A percentile compares a stretch with the other conserved stretches of the same genome.
Evolutionary conservation across 2,113 vertebrate species (phyloP).

Genomic region (Catharus bicknelli): DNA sequence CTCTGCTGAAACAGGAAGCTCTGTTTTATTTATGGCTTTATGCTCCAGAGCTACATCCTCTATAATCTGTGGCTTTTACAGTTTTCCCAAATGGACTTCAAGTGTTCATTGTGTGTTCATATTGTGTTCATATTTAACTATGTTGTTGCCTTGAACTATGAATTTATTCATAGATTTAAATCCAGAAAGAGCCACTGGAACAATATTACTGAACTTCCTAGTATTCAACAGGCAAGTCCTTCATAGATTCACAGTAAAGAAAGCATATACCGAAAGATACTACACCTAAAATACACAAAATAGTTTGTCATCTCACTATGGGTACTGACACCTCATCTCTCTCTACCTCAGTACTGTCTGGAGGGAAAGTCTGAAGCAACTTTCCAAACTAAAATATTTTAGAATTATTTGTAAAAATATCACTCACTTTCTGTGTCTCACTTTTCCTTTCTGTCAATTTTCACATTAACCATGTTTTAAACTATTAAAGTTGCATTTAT

Average conservation of each 20-base stretch:
- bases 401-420: background rate
- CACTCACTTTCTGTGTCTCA: background rate
- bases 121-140: background rate
- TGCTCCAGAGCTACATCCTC: background rate
- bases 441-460: background rate
- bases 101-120: background rate
- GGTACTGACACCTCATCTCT: background rate
- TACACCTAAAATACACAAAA: background rate
- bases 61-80: background rate
- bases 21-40: background rate
- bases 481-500: background rate
- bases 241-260: background rate
- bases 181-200: background rate
- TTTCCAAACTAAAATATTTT: background rate
- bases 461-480: background rate
- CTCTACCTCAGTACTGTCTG: background rate
- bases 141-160: background rate
- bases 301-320: background rate
- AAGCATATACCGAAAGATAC: background rate
- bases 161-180: background rate
- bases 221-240: background rate
- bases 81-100: background rate
- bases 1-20: background rate
- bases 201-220: background rate
- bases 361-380: background rate